Conservation (phyloP, 2,113 vertebrate genomes). For the Oophaga pumilio region DNA sequence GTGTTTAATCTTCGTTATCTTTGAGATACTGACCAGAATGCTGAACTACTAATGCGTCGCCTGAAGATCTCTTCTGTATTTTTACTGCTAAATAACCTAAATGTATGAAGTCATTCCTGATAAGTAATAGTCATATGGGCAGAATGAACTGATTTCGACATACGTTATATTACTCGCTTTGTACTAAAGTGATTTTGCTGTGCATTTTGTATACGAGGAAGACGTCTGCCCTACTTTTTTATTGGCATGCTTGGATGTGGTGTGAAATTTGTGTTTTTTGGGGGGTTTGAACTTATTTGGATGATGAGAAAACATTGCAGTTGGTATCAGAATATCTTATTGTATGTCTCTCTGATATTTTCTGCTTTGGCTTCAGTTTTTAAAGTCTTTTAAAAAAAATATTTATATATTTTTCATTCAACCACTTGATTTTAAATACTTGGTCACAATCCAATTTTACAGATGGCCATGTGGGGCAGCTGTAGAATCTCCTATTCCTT, state of each 20-base stretch:
- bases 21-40: conserved; percentile 7
- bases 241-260: conserved; percentile 16
- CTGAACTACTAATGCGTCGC: not conserved
- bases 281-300: not conserved
- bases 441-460: not conserved
- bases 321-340: not conserved
- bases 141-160: not conserved
- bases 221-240: not conserved
- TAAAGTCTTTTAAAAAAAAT: not conserved
- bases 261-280: not conserved
- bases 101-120: conserved; percentile 6
- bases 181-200: not conserved
- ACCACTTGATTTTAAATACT: not conserved
- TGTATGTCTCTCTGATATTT: not conserved
- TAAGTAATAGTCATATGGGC: not conserved
- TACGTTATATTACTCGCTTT: not conserved
- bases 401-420: not conserved
- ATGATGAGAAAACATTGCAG: not conserved
- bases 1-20: not conserved
- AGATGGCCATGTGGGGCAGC: not conserved
- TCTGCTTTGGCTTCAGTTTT: not conserved
- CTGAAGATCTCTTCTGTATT: not conserved
- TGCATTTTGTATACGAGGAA: not conserved
- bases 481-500: not conserved
- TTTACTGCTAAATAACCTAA: not conserved